phyloP scores from a whole-genome alignment of 2,113 vertebrate species.

The Camelus dromedarius region DNA sequence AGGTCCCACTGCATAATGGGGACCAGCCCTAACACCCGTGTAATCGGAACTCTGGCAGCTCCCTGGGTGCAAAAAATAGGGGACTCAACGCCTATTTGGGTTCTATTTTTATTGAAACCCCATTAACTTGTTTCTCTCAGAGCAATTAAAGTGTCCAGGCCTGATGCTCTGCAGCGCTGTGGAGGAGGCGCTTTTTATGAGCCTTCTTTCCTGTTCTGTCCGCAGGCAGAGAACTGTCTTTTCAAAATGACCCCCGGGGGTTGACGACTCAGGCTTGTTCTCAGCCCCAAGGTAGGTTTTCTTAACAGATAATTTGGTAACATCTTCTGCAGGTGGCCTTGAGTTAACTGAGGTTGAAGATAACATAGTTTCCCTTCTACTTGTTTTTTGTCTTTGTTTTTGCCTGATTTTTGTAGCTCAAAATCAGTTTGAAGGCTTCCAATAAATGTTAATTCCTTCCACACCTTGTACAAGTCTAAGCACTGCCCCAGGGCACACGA shows the following conservation, averaged over 20 bases:
- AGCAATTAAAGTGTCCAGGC: slow-evolving; percentile 63
- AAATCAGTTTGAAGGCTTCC: slow-evolving; percentile 21
- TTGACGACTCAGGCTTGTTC: neutral
- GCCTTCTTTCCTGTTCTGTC: neutral
- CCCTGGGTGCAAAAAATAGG: neutral
- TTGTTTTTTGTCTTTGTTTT: neutral
- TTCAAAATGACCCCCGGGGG: neutral
- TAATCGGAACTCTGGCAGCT: neutral
- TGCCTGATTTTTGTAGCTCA: slow-evolving; percentile 8
- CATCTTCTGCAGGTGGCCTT: slow-evolving; percentile 18
- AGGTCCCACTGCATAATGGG: accelerated
- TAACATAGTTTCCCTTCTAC: neutral
- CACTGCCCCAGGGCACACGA: neutral
- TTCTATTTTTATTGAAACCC: slow-evolving; percentile 75
- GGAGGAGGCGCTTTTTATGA: neutral
- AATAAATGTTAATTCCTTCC: slow-evolving; percentile 45
- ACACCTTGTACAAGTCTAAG: neutral
- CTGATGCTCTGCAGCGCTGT: neutral
- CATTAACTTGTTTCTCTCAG: slow-evolving; percentile 58
- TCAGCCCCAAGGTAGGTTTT: slow-evolving; percentile 49
- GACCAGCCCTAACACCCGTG: neutral
- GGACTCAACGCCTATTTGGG: slow-evolving; percentile 49
- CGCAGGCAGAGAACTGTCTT: neutral
- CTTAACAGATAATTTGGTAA: neutral
- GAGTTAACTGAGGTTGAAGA: neutral